Base-by-base conservation (phyloP, 2,113 vertebrate genomes). In the Toxotes chatareus region DNA sequence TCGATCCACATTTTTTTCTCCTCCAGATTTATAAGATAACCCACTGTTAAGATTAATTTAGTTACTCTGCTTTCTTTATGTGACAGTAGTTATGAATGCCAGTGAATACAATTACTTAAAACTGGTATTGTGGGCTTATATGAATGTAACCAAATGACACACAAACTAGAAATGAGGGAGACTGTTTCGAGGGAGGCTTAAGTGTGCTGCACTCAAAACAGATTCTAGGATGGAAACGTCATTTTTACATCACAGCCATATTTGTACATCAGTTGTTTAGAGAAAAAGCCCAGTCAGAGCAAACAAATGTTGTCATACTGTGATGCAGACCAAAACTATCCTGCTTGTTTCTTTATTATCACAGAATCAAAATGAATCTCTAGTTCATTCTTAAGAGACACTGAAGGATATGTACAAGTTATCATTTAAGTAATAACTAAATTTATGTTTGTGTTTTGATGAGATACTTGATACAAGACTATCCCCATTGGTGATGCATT, bases 1-100 rank as follows among this genome's bases (percentile, higher is more conserved):
- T 47, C 66, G 23, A 78, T 69, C 4, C 40, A 66, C 12, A 67
- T 38, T 47, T 68, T 56, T 79, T 70, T 19, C 27, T 1, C 12
- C 51, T 67, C 42, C 4, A 14, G 36, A 31, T 56, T 61, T 49
- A 44, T 42, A 14, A 31, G 47, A 5, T 57, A 71, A 65, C 40
- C 53, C 44, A 71, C 42, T 31, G 23, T 57, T 69, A 55, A 3
- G 27, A 70, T 67, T 47, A 3, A 49, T 44, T 34, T 79, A 32
- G 32, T 65, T 51, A 49, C 34, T 12, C 14, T 1, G 7, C 5
- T 62, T 55, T 53, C 31, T 78, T 47, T 38, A 19, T 0, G 5
- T 49, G 46, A 55, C 31, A 38, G 66, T 12, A 65, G 49, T 21
- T 65, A 19, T 19, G 56, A 57, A 51, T 81, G 42, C 9, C 62